Conservation (phyloP, 2,888 invertebrate genomes). For the Protodeltote pygarga region DNA sequence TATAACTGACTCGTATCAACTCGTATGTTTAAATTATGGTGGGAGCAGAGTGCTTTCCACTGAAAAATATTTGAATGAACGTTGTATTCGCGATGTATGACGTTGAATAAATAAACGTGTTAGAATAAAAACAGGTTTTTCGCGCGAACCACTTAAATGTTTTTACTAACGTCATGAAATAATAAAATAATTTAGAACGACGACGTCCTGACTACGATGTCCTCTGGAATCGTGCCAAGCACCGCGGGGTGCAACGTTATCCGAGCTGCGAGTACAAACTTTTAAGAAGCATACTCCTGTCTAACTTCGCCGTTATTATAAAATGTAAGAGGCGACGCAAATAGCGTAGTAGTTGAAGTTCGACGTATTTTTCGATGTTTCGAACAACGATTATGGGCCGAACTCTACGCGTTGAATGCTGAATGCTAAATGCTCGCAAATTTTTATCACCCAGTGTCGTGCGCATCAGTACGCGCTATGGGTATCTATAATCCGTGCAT, state of each 20-base stretch:
- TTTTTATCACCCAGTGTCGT: conserved; percentile 59
- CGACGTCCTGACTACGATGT: conserved; percentile 59
- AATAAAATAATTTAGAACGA: conserved; percentile 74
- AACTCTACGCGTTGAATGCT: conserved; percentile 45
- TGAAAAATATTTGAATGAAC: conserved; percentile 43
- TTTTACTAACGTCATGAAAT: conserved; percentile 65
- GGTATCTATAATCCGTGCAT: conserved; percentile 38
- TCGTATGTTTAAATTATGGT: conserved; percentile 58
- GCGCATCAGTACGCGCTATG: conserved; percentile 45
- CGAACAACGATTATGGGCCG: conserved; percentile 62
- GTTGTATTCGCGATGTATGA: conserved; percentile 42
- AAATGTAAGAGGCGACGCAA: conserved; percentile 63
- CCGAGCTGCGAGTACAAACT: conserved; percentile 62
- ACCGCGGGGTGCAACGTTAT: conserved; percentile 64
- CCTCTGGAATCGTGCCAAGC: conserved; percentile 67
- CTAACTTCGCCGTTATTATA: conserved; percentile 69
- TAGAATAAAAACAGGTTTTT: conserved; percentile 38
- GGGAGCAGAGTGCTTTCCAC: conserved; percentile 46
- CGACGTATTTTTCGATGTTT: conserved; percentile 62
- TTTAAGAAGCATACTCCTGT: conserved; percentile 67
- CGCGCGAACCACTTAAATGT: conserved; percentile 50
- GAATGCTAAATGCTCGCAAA: conserved; percentile 58
- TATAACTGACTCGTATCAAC: conserved; percentile 53
- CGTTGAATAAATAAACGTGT: conserved; percentile 43
- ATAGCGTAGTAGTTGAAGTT: conserved; percentile 52